Base-by-base conservation (phyloP, 2,888 invertebrate genomes). In the Dioctria rufipes region DNA sequence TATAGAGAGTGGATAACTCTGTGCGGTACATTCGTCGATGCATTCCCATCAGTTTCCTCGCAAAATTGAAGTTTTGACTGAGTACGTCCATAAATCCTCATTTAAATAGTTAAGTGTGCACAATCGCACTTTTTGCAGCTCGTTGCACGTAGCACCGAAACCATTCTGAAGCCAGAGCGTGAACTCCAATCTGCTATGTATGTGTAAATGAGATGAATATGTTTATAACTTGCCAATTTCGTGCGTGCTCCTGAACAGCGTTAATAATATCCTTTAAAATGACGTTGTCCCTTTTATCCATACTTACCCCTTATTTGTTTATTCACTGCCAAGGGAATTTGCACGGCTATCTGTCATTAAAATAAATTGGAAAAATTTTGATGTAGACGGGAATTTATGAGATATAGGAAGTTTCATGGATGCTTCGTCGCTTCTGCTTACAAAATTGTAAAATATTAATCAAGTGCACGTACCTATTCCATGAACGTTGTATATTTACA, bases 1-100 rank as follows among this genome's bases (percentile, higher is more conserved):
- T 77, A 77, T 77, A 77, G 77, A 37, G 77, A 61, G 77, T 46
- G 77, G 51, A 63, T 63, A 77, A 42, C 77, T 63, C 42, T 63
- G 49, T 49, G 61, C 39, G 63, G 63, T 77, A 46, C 49, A 60
- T 54, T 49, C 46, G 77, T 11, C 46, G 63, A 63, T 63, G 37
- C 51, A 49, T 43, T 11, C 77, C 54, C 77, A 77, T 61, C 63
- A 63, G 43, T 77, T 77, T 63, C 77, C 63, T 49, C 63, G 13
- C 63, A 25, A 39, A 77, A 75, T 75, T 75, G 75, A 75, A 61
- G 61, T 75, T 75, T 75, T 75, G 75, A 46, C 75, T 61, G 60
- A 60, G 43, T 51, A 75, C 43, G 75, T 39, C 43, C 75, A 75
- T 75, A 75, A 75, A 75, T 75, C 46, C 43, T 61, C 60, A 75